Evolutionary conservation across 2,797 vertebrate species (phyloP), one percentile per base, ranked within the genome.

Genomic region (Ptychadena robeensis): DNA sequence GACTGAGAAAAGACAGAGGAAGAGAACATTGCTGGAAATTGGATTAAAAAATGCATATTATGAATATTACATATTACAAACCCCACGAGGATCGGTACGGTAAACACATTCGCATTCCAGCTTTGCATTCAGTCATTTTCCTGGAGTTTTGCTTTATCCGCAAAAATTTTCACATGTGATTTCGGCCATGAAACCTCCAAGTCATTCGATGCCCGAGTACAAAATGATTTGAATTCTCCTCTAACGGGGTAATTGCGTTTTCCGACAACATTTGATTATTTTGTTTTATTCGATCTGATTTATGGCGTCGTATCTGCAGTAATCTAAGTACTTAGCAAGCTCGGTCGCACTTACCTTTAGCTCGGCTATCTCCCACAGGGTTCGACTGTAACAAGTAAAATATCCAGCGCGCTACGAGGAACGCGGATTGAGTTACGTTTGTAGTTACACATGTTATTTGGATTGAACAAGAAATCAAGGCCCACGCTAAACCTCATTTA

Each of bases 401-500:
- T 14, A 40, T 31, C 44, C 28, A 10, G 35, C 15, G 1, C 61
- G 28, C 61, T 15, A 12, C 10, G 5, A 31, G 37, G 15, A 15
- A 38, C 15, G 5, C 11, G 53, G 44, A 69, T 79, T 69, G 53
- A 2, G 18, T 69, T 79, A 27, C 76, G 59, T 28, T n/a, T 53
- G 31, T 4, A 78, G 64, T 40, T 71, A 59, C 35, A 65, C 40
- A 28, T 73, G 28, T 61, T 80, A 38, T 80, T 72, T 73, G 30
- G 25, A 73, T 65, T 81, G 57, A 65, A 73, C n/a, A 34, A 35
- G 44, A 48, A 53, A 27, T 81, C 63, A 81, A 72, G 68, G 79
- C 11, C 38, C 37, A 32, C 4, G 38, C 38, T 30, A 12, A 53
- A 72, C 30, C 38, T 35, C 32, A 32, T 81, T 57, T 81, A 53